Conservation (phyloP, 2,888 invertebrate species). For the Drosophila formosana region DNA sequence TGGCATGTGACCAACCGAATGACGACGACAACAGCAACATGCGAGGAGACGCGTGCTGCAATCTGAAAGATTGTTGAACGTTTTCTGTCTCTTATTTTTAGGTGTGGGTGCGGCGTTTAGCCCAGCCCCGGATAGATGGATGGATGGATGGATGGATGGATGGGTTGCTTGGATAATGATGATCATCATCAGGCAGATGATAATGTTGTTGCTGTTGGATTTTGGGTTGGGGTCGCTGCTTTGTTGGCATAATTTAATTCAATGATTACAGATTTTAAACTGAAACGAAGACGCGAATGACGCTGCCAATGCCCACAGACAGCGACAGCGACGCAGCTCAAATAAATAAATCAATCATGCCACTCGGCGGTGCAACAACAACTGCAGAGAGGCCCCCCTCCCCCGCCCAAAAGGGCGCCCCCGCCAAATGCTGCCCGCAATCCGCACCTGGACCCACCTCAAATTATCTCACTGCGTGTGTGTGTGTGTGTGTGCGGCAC, state of each 20-base stretch:
- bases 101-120: slow-evolving; percentile 77
- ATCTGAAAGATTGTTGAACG: slow-evolving; percentile 50
- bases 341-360: slow-evolving; percentile 82
- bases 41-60: slow-evolving; percentile 53
- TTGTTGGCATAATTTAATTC: slow-evolving; percentile 78
- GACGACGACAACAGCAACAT: slow-evolving; percentile 22
- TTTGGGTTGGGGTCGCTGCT: slow-evolving; percentile 40
- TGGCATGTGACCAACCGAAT: slow-evolving; percentile 71
- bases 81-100: slow-evolving; percentile 44
- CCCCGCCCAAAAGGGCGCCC: slow-evolving; percentile 17
- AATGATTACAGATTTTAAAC: slow-evolving; percentile 81
- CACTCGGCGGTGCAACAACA: slow-evolving; percentile 48
- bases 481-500: slow-evolving; percentile 56
- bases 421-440: slow-evolving; percentile 8
- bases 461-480: slow-evolving; percentile 10
- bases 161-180: slow-evolving; percentile 37
- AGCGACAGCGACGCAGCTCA: slow-evolving; percentile 52
- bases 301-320: slow-evolving; percentile 4
- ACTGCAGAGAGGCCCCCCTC: not conserved
- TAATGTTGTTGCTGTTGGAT: slow-evolving; percentile 26
- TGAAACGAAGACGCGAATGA: slow-evolving; percentile 63
- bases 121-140: slow-evolving; percentile 53
- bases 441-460: slow-evolving; percentile 39
- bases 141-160: slow-evolving; percentile 36
- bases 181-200: slow-evolving; percentile 32